Evolutionary conservation across 1,140 invertebrate genomes (phyloP), one percentile per base, ranked within the genome.

Genomic region (Drosophila pseudoobscura): DNA sequence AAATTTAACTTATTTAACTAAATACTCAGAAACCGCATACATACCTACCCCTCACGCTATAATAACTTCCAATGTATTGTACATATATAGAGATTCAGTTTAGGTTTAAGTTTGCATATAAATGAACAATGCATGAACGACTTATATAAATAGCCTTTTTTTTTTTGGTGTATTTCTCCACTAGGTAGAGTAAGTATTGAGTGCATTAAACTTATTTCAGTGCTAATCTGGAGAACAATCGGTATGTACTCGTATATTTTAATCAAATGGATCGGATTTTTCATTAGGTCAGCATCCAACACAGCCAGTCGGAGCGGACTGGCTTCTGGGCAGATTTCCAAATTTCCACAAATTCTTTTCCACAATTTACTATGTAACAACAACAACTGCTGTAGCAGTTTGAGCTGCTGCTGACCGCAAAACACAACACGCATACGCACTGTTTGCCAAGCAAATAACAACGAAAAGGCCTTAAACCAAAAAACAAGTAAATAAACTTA

Each of bases 401-500:
- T 15, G 20, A 20, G 20, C 24, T 20, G 24, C 47, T 44, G 62
- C 49, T 52, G 41, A 63, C 62, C 71, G 74, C 83, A 76, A 76
- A 61, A 61, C 51, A 66, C 44, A 87, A 64, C 83, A 87, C 70
- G 83, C 78, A 87, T 88, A 87, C 83, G 82, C 83, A 87, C 78
- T 87, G 82, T 87, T 88, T 78, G 82, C 70, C 83, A 62, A 75
- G 56, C 71, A 74, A 78, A 83, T 75, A 65, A 56, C 75, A 66
- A 64, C 7, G 54, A 75, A 82, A 82, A 74, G 80, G 80, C 80
- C 73, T 73, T 80, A 76, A 85, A 85, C 76, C 80, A 68, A 85
- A 87, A 80, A 82, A 82, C 82, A 88, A 85, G 83, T 87, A 88
- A 82, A 80, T 87, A 87, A 87, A 87, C 82, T 78, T 75, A 75